Conservation (phyloP, 2,888 invertebrate species). For the Blera fallax region DNA sequence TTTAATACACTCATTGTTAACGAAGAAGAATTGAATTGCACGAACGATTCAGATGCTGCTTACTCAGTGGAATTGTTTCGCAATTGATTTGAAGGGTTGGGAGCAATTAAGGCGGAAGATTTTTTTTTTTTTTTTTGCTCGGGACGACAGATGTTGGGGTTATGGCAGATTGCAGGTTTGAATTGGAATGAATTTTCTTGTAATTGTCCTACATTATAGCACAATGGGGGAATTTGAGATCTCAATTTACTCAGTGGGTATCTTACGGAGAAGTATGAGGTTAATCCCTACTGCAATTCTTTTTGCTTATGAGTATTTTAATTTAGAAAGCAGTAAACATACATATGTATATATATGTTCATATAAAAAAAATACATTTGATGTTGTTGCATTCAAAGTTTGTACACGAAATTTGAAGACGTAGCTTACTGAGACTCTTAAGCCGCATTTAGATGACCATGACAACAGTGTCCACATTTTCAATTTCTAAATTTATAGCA, state of each 20-base stretch:
- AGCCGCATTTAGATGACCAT: too few relatives aligned
- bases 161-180: not conserved
- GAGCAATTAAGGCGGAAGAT: conserved; percentile 29
- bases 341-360: too few relatives aligned
- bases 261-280: not conserved
- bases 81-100: conserved; percentile 51
- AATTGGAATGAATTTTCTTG: conserved; percentile 8
- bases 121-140: not conserved
- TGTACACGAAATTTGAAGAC: too few relatives aligned
- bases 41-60: conserved; percentile 58
- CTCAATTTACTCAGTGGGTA: conserved; percentile 1
- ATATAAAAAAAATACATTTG: too few relatives aligned
- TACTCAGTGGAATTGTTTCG: conserved; percentile 53
- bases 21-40: conserved; percentile 57
- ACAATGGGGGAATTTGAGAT: not conserved
- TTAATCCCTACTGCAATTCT: not conserved
- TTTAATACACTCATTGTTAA: conserved; percentile 59
- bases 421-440: too few relatives aligned
- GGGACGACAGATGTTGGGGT: conserved; percentile 14
- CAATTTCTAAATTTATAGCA: too few relatives aligned
- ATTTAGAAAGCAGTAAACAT: not conserved
- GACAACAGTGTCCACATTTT: too few relatives aligned
- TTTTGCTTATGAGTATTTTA: not conserved
- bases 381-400: too few relatives aligned
- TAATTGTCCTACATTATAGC: not conserved